These are phyloP conservation scores for Mythimna loreyi DNA, from an alignment of 2,888 invertebrate genomes.

Conservation along the genomic window DNA sequence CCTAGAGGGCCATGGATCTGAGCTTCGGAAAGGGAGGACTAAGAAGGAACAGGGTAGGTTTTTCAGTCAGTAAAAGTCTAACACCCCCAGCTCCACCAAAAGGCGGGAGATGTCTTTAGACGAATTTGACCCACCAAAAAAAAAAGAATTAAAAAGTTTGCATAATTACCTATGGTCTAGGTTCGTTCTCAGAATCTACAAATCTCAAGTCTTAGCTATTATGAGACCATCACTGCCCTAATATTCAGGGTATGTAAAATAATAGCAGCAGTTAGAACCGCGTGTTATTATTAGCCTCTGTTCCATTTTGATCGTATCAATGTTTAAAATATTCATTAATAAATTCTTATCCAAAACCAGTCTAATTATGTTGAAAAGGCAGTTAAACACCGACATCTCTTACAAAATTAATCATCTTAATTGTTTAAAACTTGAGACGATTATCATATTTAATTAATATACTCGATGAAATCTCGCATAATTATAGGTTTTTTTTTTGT, in stretches of 20 bases:
- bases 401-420: slow-evolving; percentile 41
- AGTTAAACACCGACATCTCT: slow-evolving; percentile 19
- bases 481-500: not conserved
- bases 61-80: no score
- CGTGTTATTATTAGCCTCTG: slow-evolving; percentile 13
- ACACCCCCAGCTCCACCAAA: no score
- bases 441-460: slow-evolving; percentile 27
- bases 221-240: not conserved
- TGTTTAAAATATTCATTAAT: slow-evolving; percentile 19
- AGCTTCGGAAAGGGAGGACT: no score
- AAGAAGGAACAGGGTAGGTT: no score
- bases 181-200: no score
- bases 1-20: no score
- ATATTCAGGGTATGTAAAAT: not conserved
- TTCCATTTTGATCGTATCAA: slow-evolving; percentile 16
- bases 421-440: slow-evolving; percentile 18
- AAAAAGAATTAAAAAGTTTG: no score
- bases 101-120: no score
- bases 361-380: slow-evolving; percentile 29
- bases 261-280: not conserved
- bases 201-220: no score
- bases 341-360: slow-evolving; percentile 31
- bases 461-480: slow-evolving; percentile 18
- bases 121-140: no score
- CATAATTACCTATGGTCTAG: no score